Percentiles rank a stretch among this genome's conserved stretches.
Conservation (phyloP, 2,888 invertebrate genomes). For the Eristalinus sepulchralis region DNA sequence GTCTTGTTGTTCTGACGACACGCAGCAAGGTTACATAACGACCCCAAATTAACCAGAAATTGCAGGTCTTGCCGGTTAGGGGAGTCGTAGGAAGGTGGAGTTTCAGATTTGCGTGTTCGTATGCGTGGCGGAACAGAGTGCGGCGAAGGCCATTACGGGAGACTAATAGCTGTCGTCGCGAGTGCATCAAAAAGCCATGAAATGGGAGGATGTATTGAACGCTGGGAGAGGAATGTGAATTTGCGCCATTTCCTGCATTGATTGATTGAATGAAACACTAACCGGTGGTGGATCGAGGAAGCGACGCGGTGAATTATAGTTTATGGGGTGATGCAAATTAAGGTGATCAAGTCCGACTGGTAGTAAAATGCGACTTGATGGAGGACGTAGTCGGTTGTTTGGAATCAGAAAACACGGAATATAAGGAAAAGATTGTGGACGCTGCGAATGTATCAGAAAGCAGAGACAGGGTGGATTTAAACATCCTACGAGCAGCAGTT, state of each 20-base stretch:
- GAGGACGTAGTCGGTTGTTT: no score
- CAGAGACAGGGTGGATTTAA: no score
- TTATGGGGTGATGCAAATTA: not conserved
- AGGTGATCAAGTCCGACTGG: not conserved
- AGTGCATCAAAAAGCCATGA: slow-evolving; percentile 20
- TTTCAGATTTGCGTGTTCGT: not conserved
- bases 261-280: not conserved
- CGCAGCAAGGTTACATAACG: not conserved
- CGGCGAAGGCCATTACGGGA: slow-evolving; percentile 18
- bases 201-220: not conserved
- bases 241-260: slow-evolving; percentile 18
- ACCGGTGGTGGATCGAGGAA: not conserved
- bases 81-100: not conserved
- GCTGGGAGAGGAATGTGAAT: not conserved
- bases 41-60: not conserved
- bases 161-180: slow-evolving; percentile 36
- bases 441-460: no score
- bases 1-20: slow-evolving; percentile 25
- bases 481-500: no score
- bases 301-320: not conserved
- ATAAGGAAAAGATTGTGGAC: no score
- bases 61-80: not conserved
- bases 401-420: no score
- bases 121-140: not conserved
- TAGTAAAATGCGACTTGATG: not conserved